phyloP scores from a whole-genome alignment of 1,140 invertebrate species.

The Atta texana region DNA sequence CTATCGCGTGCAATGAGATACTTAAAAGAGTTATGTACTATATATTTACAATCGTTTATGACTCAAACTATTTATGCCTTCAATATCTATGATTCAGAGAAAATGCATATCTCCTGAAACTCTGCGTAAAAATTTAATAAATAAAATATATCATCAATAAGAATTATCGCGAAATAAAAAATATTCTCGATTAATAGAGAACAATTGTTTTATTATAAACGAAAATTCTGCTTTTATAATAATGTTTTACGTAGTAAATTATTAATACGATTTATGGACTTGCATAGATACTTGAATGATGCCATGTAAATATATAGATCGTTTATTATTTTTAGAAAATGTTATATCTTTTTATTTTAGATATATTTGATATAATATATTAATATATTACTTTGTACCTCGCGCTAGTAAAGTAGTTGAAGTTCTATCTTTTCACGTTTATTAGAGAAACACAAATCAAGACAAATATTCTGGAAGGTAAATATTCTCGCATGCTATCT shows the following conservation, averaged over 20 bases:
- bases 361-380: not conserved
- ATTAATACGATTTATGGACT: not conserved
- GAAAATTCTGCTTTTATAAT: not conserved
- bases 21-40: conserved; percentile 8
- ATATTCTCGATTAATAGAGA: no score
- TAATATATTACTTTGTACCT: not conserved
- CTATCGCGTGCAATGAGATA: conserved; percentile 24
- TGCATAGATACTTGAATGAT: not conserved
- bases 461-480: conserved; percentile 7
- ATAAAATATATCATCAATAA: not conserved
- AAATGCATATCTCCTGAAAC: not conserved
- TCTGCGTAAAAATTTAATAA: not conserved
- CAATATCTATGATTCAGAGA: conserved; percentile 26
- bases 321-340: not conserved
- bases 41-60: conserved; percentile 34
- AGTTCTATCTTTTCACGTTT: conserved; percentile 3
- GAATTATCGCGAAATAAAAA: not conserved
- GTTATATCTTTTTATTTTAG: not conserved
- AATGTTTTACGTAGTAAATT: no score
- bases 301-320: not conserved
- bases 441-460: conserved; percentile 12
- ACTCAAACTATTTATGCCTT: conserved; percentile 21
- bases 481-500: not conserved
- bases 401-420: not conserved
- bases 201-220: not conserved